Evolutionary conservation across 2,888 invertebrate species (phyloP).

Genomic region (Cremastobaeus sp.): DNA sequence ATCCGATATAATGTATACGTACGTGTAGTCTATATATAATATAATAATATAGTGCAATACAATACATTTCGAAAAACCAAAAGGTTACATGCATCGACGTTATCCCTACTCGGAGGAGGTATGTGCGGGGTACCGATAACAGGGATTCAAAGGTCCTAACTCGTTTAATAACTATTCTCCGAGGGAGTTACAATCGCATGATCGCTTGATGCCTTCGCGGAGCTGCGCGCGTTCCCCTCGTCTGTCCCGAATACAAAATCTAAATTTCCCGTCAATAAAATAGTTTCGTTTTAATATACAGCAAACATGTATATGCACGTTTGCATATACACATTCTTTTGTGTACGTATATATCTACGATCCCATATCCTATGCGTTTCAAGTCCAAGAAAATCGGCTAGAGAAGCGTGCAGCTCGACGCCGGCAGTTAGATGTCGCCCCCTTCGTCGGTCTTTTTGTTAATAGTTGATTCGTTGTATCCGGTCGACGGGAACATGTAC

Average conservation of each 20-base stretch:
- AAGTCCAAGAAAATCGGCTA: conserved; percentile 3
- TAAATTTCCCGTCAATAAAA: conserved; percentile 62
- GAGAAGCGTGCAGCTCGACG: conserved; percentile 5
- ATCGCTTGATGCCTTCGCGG: conserved; percentile 10
- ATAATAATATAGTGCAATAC: conserved; percentile 67
- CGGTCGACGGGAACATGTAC: conserved; percentile 74
- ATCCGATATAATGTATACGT: conserved; percentile 41
- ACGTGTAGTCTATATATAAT: conserved; percentile 64
- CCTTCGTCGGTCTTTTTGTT: conserved; percentile 27
- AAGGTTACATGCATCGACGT: conserved; percentile 70
- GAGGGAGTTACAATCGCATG: conserved; percentile 64
- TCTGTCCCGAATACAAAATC: conserved; percentile 76
- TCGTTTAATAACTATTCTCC: conserved; percentile 72
- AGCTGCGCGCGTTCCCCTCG: conserved; percentile 45
- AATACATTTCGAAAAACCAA: conserved; percentile 68
- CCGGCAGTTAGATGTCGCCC: conserved; percentile 32
- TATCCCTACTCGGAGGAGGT: conserved; percentile 64
- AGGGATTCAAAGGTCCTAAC: conserved; percentile 66
- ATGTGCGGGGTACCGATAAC: conserved; percentile 59
- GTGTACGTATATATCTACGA: conserved; percentile 18
- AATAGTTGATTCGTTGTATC: conserved; percentile 76
- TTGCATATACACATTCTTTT: conserved; percentile 61
- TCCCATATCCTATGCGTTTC: conserved; percentile 69
- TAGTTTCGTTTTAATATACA: conserved; percentile 49
- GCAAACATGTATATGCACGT: conserved; percentile 61